Conservation (phyloP, 2,797 vertebrate species). For the Coccyzus lansbergi region DNA sequence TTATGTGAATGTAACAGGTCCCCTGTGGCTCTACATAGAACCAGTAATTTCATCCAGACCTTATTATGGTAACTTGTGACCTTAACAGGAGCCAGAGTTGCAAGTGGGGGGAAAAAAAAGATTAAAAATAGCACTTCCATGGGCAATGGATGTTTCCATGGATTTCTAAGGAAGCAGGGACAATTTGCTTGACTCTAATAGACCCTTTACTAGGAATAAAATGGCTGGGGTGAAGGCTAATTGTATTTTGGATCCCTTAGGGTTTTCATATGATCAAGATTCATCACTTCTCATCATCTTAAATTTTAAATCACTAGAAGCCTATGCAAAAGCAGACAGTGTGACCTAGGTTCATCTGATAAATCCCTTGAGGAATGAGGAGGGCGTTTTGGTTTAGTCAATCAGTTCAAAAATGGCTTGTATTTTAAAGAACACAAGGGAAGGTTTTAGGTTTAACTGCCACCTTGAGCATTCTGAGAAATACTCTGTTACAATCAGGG, state of each 20-base stretch:
- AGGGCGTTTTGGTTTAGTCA: constrained; percentile 1
- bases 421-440: neutral
- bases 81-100: neutral
- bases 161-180: neutral
- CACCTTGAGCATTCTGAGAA: neutral
- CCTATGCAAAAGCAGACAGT: neutral
- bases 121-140: neutral
- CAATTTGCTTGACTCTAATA: neutral
- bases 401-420: neutral
- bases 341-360: constrained; percentile 2
- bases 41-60: neutral
- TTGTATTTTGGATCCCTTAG: constrained; percentile 41
- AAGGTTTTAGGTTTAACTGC: neutral
- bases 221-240: neutral
- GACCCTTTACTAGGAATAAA: neutral
- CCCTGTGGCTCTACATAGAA: neutral
- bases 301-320: neutral
- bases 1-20: neutral
- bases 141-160: neutral
- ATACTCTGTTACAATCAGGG: neutral
- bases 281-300: constrained; percentile 23
- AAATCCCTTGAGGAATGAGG: neutral
- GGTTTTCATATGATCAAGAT: constrained; percentile 21
- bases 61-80: neutral
- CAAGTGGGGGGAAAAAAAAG: neutral